A percentile compares a stretch with the other conserved stretches of the same genome.
Evolutionary conservation across 1,140 invertebrate genomes (phyloP).

Genomic region (Trinorchestia longiramus): DNA sequence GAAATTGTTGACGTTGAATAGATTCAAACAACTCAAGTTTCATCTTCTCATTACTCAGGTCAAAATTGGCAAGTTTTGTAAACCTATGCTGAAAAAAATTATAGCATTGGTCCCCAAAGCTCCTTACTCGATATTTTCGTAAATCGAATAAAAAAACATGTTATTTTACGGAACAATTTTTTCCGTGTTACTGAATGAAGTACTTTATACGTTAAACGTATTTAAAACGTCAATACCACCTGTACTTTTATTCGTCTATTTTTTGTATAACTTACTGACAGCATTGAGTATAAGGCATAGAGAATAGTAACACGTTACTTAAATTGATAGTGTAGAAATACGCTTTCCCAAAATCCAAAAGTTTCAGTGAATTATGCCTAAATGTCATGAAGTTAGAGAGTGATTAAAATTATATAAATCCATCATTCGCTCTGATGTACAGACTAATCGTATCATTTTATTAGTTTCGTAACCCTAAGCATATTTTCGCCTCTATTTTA

Average conservation of each 20-base stretch:
- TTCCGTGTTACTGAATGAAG: not conserved
- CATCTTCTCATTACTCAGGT: not conserved
- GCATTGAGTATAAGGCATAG: not conserved
- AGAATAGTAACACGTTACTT: not conserved
- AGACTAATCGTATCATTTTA: conserved; percentile 17
- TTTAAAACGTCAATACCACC: not conserved
- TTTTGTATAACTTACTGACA: not conserved
- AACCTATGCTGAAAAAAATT: not conserved
- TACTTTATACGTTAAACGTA: not conserved
- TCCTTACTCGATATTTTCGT: not conserved
- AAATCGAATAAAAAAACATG: not conserved
- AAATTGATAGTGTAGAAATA: not conserved
- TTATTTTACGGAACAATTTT: not conserved
- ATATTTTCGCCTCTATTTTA: not conserved
- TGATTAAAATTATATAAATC: not conserved
- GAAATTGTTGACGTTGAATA: conserved; percentile 36
- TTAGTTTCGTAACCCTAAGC: not conserved
- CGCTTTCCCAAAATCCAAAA: not conserved
- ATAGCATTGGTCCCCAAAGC: not conserved
- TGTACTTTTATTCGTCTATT: not conserved
- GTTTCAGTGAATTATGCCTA: not conserved
- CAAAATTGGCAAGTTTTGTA: not conserved
- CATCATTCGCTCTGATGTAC: conserved; percentile 27
- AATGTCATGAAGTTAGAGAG: not conserved
- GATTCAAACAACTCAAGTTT: not conserved